Evolutionary conservation across 2,113 vertebrate genomes (phyloP).

Genomic region (Pristiophorus japonicus): DNA sequence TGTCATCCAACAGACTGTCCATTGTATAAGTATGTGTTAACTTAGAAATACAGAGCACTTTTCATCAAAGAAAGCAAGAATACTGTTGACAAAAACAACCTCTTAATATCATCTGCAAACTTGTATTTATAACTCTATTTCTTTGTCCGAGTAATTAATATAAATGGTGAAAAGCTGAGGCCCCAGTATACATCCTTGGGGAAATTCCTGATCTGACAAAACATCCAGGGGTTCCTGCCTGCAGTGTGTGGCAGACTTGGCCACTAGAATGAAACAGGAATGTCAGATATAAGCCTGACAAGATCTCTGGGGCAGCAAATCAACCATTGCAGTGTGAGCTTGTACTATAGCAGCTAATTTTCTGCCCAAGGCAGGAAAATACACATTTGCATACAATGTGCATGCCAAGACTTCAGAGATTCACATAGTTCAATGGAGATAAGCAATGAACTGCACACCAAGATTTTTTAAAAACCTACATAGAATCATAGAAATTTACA

Average conservation of each 20-base stretch:
- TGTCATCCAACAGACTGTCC: too few relatives aligned
- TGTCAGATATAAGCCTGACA: neutral
- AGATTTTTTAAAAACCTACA: too few relatives aligned
- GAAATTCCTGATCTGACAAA: neutral
- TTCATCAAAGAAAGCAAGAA: neutral
- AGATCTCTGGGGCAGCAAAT: neutral
- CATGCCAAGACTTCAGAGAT: neutral
- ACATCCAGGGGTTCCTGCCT: neutral
- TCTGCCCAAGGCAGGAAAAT: neutral
- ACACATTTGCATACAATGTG: neutral
- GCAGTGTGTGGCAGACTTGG: neutral
- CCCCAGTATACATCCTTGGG: neutral
- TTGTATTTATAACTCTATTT: too few relatives aligned
- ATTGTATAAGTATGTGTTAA: too few relatives aligned
- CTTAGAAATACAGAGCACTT: neutral
- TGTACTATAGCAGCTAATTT: neutral
- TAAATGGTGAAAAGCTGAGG: neutral
- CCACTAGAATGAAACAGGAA: neutral
- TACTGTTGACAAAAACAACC: neutral
- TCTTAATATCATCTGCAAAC: too few relatives aligned
- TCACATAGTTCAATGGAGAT: neutral
- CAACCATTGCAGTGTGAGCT: neutral
- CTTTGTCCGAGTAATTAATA: too few relatives aligned
- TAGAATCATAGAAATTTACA: too few relatives aligned
- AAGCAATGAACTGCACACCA: neutral